A percentile compares a stretch with the other conserved stretches of the same genome.
Evolutionary conservation across 2,888 invertebrate genomes (phyloP).

Genomic region (Scrobipalpa costella): DNA sequence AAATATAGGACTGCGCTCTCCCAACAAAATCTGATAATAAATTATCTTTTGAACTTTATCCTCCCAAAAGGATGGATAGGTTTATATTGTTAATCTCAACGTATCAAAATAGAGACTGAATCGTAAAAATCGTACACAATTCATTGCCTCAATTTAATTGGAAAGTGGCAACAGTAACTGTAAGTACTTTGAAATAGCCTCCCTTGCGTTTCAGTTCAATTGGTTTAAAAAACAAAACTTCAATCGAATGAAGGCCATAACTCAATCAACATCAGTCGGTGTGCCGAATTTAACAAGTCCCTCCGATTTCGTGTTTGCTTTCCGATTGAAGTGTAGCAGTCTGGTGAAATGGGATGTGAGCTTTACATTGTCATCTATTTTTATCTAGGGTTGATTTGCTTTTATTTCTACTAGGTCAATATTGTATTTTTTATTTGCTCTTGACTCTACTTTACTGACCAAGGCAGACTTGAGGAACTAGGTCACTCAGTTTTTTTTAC

Average conservation of each 20-base stretch:
- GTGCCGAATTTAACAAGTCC: conserved; percentile 67
- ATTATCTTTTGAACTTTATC: too few relatives aligned
- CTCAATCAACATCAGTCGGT: conserved; percentile 75
- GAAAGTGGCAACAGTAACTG: background rate
- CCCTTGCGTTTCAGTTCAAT: background rate
- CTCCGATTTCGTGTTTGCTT: conserved; percentile 36
- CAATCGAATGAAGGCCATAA: conserved; percentile 54
- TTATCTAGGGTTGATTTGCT: too few relatives aligned
- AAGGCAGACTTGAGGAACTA: too few relatives aligned
- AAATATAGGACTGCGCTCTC: too few relatives aligned
- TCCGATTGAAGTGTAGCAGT: background rate
- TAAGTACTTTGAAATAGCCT: background rate
- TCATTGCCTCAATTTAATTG: background rate
- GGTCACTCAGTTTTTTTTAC: too few relatives aligned
- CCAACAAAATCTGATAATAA: too few relatives aligned
- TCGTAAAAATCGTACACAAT: background rate
- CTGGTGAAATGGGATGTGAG: background rate
- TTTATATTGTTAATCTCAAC: too few relatives aligned
- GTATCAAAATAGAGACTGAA: background rate
- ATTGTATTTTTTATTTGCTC: too few relatives aligned
- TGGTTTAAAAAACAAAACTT: conserved; percentile 37
- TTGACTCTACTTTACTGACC: too few relatives aligned
- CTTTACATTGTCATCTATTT: background rate
- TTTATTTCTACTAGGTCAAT: too few relatives aligned
- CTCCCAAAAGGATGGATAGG: too few relatives aligned